These are phyloP conservation scores for Alosa alosa DNA, from an alignment of 2,113 vertebrate species.

Conservation along the genomic window DNA sequence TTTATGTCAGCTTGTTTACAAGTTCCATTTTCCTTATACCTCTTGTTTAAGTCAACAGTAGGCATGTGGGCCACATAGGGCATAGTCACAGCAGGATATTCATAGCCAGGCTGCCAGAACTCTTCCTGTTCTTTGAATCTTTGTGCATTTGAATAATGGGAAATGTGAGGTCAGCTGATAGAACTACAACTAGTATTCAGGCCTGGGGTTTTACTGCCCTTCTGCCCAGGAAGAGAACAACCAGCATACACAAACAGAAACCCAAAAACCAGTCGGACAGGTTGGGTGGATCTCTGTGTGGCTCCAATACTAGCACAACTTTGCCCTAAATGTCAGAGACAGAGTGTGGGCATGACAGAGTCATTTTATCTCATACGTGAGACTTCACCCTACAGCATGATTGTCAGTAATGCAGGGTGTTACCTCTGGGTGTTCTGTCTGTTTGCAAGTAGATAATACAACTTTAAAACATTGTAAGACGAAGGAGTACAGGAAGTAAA, in stretches of 20 bases:
- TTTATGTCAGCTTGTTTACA: neutral
- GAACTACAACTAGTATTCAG: neutral
- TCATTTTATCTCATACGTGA: neutral
- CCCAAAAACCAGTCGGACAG: constrained; percentile 57
- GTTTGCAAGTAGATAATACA: too few species aligned
- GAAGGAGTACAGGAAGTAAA: too few species aligned
- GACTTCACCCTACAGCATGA: neutral
- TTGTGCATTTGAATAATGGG: neutral
- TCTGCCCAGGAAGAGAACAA: neutral
- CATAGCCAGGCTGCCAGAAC: neutral
- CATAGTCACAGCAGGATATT: neutral
- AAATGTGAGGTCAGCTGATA: neutral
- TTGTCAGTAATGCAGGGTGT: neutral
- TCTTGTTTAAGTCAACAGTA: neutral
- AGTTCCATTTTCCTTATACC: neutral
- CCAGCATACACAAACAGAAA: constrained; percentile 66
- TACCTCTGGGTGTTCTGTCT: too few species aligned
- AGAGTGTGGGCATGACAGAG: neutral
- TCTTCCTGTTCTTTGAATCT: constrained; percentile 2
- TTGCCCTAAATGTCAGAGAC: neutral
- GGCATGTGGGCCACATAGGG: too few species aligned
- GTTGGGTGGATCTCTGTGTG: constrained; percentile 36
- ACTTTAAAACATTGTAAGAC: too few species aligned
- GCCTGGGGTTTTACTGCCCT: neutral
- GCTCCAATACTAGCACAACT: neutral